Base-by-base conservation (phyloP, 2,797 vertebrate genomes). In the Ctenochaetus hawaiiensis region DNA sequence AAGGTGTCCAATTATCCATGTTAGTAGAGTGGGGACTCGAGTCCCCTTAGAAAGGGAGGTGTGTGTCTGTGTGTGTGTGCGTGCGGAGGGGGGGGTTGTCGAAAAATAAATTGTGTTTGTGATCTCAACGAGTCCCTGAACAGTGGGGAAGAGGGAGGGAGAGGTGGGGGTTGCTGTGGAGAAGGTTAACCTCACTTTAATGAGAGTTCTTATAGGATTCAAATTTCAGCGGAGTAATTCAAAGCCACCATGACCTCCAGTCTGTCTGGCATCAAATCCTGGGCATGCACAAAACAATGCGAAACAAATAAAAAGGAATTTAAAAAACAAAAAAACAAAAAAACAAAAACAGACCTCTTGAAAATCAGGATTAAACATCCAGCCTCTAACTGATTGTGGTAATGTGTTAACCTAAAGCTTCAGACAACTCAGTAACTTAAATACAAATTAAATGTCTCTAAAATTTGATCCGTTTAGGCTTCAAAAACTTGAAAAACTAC, bases 1-100 rank as follows among this genome's bases (percentile, higher is more conserved):
- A 93, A 92, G 94, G 94, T 95, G 95, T 96, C 96, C 95, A 97
- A 97, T 98, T 97, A 97, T 94, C 92, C 80, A 86, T 17, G 84
- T 83, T 91, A 89, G 90, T 92, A 92, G 94, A 90, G 91, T 83
- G 80, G 90, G 82, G 74, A 92, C 93, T 93, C 90, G 89, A 92
- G 92, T 93, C 89, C 83, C 89, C 80, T 69, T 67, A 82, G 83
- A 81, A 79, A 48, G 64, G 69, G 76, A 70, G 61, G 77, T 73
- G 77, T 75, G 57, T n/a, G 5, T 76, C 65, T 77, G 77, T 81
- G 75, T 64, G 67, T 67, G 57, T 63, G 45, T 48, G 57, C 45
- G 67, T 11, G 22, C 58, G 64, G 39, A 23, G 8, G 10, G 49
- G 69, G 91, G 91, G 90, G 87, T 69, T 83, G 90, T 75, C 71